phyloP scores from a whole-genome alignment of 2,113 vertebrate species.

The Macrotus californicus region DNA sequence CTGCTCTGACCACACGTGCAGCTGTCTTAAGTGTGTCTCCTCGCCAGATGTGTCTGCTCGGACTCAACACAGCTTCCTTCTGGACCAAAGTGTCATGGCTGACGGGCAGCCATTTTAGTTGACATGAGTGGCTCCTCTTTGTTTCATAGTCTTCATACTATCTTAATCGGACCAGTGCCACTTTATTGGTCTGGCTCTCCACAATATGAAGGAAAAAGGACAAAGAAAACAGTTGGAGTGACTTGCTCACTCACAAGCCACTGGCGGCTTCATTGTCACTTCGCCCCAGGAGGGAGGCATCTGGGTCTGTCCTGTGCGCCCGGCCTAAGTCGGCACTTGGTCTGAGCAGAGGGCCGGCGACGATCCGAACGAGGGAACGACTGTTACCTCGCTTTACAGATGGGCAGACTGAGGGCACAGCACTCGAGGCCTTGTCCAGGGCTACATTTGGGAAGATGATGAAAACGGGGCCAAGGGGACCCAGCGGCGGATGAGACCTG shows the following conservation, averaged over 20 bases:
- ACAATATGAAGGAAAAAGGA: background rate
- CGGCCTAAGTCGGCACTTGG: background rate
- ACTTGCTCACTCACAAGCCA: too few species aligned
- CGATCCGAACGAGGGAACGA: accelerated
- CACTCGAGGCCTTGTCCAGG: background rate
- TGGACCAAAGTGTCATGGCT: too few species aligned
- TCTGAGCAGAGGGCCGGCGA: background rate
- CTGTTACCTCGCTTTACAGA: background rate
- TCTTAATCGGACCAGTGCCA: too few species aligned
- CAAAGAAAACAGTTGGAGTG: background rate
- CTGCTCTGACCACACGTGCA: too few species aligned
- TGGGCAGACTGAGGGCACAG: background rate
- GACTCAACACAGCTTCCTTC: too few species aligned
- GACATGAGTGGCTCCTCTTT: too few species aligned
- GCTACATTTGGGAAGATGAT: background rate
- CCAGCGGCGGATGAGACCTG: accelerated
- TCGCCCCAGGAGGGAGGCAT: background rate
- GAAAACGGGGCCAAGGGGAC: background rate
- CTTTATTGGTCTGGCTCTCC: too few species aligned
- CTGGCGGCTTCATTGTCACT: background rate
- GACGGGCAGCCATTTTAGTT: too few species aligned
- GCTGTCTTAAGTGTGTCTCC: too few species aligned
- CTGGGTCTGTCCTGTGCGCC: background rate
- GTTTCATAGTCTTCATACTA: too few species aligned
- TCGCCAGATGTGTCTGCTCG: too few species aligned